phyloP scores from a whole-genome alignment of 30 jellyfish, hydroid and myxozoan genomes.

The Aurelia aurita region DNA sequence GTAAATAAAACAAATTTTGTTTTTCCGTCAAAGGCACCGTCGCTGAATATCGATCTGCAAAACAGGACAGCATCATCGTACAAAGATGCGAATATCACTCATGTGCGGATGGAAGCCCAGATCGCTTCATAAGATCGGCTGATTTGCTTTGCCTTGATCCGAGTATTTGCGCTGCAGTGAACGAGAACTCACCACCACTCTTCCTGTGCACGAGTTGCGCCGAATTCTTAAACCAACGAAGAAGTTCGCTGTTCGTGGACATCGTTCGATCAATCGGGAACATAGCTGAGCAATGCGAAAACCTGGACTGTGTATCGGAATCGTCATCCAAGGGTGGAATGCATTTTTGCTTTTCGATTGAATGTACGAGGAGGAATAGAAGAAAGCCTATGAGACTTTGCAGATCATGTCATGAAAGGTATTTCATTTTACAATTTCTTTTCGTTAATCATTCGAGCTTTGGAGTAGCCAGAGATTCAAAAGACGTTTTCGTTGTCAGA shows the following conservation, averaged over 20 bases:
- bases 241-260: constrained; percentile 62
- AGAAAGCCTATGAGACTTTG: constrained; percentile 88
- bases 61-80: constrained; percentile 48
- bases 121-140: constrained; percentile 59
- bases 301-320: constrained; percentile 56
- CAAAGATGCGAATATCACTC: constrained; percentile 58
- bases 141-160: constrained; percentile 85
- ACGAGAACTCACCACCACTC: constrained; percentile 82
- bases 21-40: constrained; percentile 52
- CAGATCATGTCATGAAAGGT: constrained; percentile 78
- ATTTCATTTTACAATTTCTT: neutral
- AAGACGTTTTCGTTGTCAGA: no score
- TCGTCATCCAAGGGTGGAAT: constrained; percentile 67
- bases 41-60: constrained; percentile 68
- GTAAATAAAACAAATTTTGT: no score
- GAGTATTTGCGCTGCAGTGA: constrained; percentile 65
- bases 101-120: constrained; percentile 46
- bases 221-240: constrained; percentile 19
- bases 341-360: constrained; percentile 87
- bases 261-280: constrained; percentile 75
- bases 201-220: constrained; percentile 77
- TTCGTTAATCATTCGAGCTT: neutral
- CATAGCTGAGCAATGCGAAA: constrained; percentile 82
- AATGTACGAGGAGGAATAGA: constrained; percentile 74
- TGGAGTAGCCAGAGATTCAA: no score